Evolutionary conservation across 2,113 vertebrate genomes (phyloP).

Genomic region (Microcebus griseorufus): DNA sequence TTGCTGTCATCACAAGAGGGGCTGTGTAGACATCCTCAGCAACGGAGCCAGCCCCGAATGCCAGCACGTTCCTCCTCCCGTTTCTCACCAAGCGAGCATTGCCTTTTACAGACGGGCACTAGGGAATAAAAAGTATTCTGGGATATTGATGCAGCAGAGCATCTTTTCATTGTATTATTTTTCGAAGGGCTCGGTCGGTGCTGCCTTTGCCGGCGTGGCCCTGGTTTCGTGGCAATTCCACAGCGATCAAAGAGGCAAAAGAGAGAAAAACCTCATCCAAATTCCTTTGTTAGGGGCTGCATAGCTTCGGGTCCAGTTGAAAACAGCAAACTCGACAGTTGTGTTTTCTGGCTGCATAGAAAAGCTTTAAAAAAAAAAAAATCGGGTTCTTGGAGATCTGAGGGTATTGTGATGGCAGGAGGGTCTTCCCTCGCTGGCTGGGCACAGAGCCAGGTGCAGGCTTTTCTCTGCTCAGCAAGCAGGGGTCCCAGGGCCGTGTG

Average conservation of each 20-base stretch:
- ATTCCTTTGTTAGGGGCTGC: constrained; percentile 28
- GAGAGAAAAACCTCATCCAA: neutral
- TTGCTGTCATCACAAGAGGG: neutral
- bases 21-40: neutral
- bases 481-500: neutral
- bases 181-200: neutral
- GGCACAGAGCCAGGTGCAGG: neutral
- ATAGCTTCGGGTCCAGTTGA: constrained; percentile 30
- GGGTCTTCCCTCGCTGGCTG: constrained; percentile 4
- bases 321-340: neutral
- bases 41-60: neutral
- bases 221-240: neutral
- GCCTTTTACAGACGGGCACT: constrained; percentile 46
- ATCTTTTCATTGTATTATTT: neutral
- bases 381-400: constrained; percentile 61
- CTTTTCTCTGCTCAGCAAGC: constrained; percentile 58
- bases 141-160: neutral
- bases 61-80: neutral
- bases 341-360: constrained; percentile 47
- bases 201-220: neutral
- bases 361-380: neutral
- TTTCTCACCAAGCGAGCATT: constrained; percentile 30
- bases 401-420: constrained; percentile 51
- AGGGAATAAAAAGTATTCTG: constrained; percentile 3
- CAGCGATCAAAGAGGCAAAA: constrained; percentile 7